These are phyloP conservation scores for Agriopis marginaria DNA, from an alignment of 2,888 invertebrate species.

Conservation along the genomic window DNA sequence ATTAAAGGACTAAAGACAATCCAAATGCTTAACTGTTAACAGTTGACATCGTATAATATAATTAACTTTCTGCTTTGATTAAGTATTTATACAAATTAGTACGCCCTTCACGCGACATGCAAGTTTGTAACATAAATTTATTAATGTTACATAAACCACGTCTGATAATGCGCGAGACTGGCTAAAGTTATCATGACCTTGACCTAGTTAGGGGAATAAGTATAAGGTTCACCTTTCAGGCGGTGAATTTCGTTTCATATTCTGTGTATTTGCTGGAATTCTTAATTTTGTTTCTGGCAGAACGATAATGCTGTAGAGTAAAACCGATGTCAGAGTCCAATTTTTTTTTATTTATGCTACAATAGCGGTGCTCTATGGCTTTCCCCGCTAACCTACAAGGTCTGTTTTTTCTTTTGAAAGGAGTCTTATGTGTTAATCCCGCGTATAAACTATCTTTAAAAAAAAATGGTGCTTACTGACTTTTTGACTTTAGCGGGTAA, in stretches of 20 bases:
- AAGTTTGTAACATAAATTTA: slow-evolving; percentile 2
- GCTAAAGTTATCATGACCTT: slow-evolving; percentile 10
- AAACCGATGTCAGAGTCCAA: neutral
- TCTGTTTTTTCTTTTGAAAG: neutral
- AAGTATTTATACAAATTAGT: slow-evolving; percentile 1
- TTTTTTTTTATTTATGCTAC: too few relatives aligned
- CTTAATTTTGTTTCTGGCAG: neutral
- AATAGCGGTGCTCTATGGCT: too few relatives aligned
- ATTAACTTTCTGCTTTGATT: neutral
- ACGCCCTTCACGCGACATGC: neutral
- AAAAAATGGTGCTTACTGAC: too few relatives aligned
- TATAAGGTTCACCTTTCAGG: neutral
- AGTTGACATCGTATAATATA: neutral
- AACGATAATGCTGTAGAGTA: neutral
- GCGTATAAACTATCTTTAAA: too few relatives aligned
- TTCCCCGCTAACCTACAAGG: neutral
- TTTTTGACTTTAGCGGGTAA: too few relatives aligned
- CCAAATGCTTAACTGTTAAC: too few relatives aligned
- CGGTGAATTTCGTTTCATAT: neutral
- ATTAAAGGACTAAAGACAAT: too few relatives aligned
- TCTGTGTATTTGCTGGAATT: neutral
- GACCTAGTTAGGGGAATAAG: slow-evolving; percentile 7
- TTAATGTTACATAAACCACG: slow-evolving; percentile 8
- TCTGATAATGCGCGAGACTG: slow-evolving; percentile 7
- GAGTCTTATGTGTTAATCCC: neutral